phyloP scores from a whole-genome alignment of 2,888 invertebrate species.

The Apodemia mormo region DNA sequence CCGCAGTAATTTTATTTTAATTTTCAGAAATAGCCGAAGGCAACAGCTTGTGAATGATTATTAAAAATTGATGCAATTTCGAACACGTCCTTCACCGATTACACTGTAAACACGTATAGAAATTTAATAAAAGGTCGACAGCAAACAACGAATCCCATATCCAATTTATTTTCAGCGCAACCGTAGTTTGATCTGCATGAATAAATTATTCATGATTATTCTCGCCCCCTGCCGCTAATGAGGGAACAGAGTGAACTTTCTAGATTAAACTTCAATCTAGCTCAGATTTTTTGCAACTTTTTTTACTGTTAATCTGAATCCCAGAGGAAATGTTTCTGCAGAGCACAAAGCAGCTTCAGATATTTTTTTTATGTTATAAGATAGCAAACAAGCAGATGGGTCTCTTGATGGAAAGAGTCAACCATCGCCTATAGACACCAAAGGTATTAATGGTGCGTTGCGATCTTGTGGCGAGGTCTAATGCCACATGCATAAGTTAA shows the following conservation, averaged over 20 bases:
- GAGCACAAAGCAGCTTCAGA: too few species aligned
- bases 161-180: slow-evolving; percentile 1
- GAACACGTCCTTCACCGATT: not conserved
- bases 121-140: not conserved
- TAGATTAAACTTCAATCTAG: not conserved
- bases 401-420: too few species aligned
- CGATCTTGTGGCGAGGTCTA: too few species aligned
- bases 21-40: too few species aligned
- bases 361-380: too few species aligned
- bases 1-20: too few species aligned
- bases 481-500: too few species aligned
- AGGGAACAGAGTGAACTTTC: slow-evolving; percentile 8
- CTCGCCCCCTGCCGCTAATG: slow-evolving; percentile 10
- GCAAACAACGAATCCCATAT: not conserved
- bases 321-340: too few species aligned
- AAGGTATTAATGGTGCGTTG: too few species aligned
- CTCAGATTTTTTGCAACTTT: not conserved
- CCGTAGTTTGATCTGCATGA: slow-evolving; percentile 10
- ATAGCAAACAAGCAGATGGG: too few species aligned
- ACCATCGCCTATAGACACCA: too few species aligned
- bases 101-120: not conserved
- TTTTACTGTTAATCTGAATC: not conserved
- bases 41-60: not conserved
- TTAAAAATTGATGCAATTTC: not conserved
- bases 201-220: slow-evolving; percentile 23